phyloP scores from a whole-genome alignment of 1,140 invertebrate species.

The Antheraea pernyi region DNA sequence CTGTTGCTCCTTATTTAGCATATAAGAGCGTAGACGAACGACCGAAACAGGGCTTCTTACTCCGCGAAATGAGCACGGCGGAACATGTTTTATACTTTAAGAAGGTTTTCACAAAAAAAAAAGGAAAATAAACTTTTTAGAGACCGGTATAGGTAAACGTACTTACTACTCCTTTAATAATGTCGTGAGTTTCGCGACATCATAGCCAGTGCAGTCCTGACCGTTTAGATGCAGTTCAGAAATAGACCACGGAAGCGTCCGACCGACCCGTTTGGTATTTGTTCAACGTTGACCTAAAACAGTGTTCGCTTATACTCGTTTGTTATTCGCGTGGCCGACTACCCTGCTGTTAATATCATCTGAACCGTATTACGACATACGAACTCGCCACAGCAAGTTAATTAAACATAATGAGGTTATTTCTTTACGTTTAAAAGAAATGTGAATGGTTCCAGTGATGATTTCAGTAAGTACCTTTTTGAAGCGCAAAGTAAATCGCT shows the following conservation, averaged over 20 bases:
- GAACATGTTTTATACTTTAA: no score
- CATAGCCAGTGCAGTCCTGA: conserved; percentile 42
- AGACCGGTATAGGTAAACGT: neutral
- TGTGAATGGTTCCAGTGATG: neutral
- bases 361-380: conserved; percentile 8
- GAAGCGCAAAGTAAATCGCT: no score
- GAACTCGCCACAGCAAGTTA: neutral
- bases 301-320: conserved; percentile 73
- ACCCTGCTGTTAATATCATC: conserved; percentile 19
- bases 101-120: no score
- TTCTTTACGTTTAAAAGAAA: neutral
- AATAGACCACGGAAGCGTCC: conserved; percentile 75
- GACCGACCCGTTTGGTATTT: conserved; percentile 78
- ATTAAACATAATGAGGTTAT: neutral
- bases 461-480: no score
- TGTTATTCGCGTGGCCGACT: conserved; percentile 63
- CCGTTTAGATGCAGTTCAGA: conserved; percentile 68
- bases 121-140: neutral
- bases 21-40: conserved; percentile 70
- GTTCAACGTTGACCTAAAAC: conserved; percentile 79
- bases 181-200: conserved; percentile 53
- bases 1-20: conserved; percentile 78
- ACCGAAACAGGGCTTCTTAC: conserved; percentile 50
- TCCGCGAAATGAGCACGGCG: conserved; percentile 57
- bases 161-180: neutral